A percentile compares a stretch with the other conserved stretches of the same genome.
Conservation (phyloP, 2,113 vertebrate species). For the Sylvia atricapilla region DNA sequence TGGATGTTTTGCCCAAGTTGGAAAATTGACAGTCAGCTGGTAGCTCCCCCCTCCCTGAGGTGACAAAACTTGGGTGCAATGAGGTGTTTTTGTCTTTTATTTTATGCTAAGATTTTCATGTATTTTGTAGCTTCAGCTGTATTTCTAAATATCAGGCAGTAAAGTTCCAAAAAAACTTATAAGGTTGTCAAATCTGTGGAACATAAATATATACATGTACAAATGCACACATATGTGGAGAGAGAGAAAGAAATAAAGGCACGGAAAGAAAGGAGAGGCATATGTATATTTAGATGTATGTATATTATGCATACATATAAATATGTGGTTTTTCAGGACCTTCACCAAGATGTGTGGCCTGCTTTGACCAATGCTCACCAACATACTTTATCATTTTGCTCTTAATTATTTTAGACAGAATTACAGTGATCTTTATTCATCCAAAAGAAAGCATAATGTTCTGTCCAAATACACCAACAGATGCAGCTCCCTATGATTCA, state of each 20-base stretch:
- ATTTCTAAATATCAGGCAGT: constrained; percentile 11
- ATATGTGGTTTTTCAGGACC: neutral
- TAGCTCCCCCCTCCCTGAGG: neutral
- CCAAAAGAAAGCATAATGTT: neutral
- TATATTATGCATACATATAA: neutral
- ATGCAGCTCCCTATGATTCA: constrained; percentile 3
- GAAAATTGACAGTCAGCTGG: neutral
- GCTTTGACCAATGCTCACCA: neutral
- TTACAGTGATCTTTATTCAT: neutral
- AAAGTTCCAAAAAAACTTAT: neutral
- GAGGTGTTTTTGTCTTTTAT: neutral
- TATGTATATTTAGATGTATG: neutral
- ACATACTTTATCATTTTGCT: neutral
- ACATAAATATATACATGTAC: constrained; percentile 26
- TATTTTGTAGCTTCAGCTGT: neutral
- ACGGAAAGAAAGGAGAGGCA: neutral
- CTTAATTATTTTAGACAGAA: neutral
- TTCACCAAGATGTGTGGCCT: neutral
- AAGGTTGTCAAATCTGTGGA: neutral
- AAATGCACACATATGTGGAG: neutral
- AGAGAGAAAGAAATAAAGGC: neutral
- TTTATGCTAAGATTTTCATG: neutral
- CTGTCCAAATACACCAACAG: constrained; percentile 4
- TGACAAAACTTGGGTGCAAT: neutral
- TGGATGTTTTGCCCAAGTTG: neutral